Base-by-base conservation (phyloP, 2,888 invertebrate genomes). In the Leptopilina syphax region DNA sequence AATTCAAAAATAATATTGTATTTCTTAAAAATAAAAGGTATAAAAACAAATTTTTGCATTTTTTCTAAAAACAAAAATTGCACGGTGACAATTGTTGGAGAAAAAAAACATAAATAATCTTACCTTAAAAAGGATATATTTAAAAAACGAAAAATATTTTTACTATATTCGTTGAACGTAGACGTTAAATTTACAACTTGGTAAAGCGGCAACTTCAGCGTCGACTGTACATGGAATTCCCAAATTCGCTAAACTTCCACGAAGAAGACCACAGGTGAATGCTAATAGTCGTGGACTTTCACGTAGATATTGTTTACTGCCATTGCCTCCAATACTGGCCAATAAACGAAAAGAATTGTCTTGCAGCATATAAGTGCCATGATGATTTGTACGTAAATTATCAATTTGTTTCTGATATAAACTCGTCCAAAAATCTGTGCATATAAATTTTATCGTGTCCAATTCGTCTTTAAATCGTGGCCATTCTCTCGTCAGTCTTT, bases 401-500 rank as follows among this genome's bases (percentile, higher is more conserved):
- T 99, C 99, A 79, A 99, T 98, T 93, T 99, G 99, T 91, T 99
- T 99, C 89, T 98, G 98, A 91, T 98, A 99, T 57, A 99, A 95
- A 63, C 97, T 95, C n/a, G 96, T 96, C 99, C 99, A 99, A 90
- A 99, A 98, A 90, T 99, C 99, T 79, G 99, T 99, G 91, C 99
- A 99, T 78, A 99, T 97, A 88, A 99, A 99, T 92, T 99, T 99
- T 94, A 99, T 97, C 50, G 97, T 97, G 88, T 99, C 99, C 78
- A 99, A 92, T 92, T 99, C 99, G 93, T 99, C 98, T 92, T 98
- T 98, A 89, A 99, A 98, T 73, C 99, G 94, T 0, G 97, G 95
- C 94, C 96, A 96, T 91, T 99, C 99, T 89, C 97, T 95, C 0
- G 98, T 98, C 77, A 98, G 93, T 84, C 97, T 94, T 92, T 97